Evolutionary conservation across 2,113 vertebrate species (phyloP).

Genomic region (Tychaedon coryphoeus): DNA sequence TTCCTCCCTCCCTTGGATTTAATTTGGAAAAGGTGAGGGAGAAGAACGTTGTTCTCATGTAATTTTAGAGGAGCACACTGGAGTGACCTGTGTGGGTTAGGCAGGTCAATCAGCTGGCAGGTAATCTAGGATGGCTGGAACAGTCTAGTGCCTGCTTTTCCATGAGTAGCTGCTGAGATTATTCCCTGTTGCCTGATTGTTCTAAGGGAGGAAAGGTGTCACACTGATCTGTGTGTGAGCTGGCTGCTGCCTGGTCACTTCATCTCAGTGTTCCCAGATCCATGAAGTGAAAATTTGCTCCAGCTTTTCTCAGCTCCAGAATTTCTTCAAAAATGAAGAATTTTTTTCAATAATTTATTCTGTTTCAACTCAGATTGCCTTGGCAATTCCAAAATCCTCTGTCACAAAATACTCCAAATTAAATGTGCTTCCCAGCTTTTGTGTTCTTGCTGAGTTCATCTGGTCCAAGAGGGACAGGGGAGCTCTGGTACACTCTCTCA

Average conservation of each 20-base stretch:
- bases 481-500: too few species aligned
- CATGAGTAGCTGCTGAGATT: not conserved
- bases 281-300: not conserved
- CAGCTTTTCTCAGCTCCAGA: not conserved
- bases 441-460: not conserved
- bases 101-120: not conserved
- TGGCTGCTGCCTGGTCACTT: not conserved
- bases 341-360: not conserved
- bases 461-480: not conserved
- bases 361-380: not conserved
- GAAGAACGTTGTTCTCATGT: not conserved
- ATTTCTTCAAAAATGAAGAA: not conserved
- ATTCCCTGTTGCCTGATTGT: not conserved
- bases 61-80: not conserved
- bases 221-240: not conserved
- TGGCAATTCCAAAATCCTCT: not conserved
- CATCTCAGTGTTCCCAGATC: not conserved
- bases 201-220: not conserved
- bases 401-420: not conserved
- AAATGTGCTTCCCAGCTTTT: not conserved
- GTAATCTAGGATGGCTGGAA: not conserved
- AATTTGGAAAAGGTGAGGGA: not conserved
- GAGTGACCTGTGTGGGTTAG: not conserved
- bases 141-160: not conserved
- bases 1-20: not conserved